phyloP scores from a whole-genome alignment of 2,113 vertebrate species.

The Megalops atlanticus region DNA sequence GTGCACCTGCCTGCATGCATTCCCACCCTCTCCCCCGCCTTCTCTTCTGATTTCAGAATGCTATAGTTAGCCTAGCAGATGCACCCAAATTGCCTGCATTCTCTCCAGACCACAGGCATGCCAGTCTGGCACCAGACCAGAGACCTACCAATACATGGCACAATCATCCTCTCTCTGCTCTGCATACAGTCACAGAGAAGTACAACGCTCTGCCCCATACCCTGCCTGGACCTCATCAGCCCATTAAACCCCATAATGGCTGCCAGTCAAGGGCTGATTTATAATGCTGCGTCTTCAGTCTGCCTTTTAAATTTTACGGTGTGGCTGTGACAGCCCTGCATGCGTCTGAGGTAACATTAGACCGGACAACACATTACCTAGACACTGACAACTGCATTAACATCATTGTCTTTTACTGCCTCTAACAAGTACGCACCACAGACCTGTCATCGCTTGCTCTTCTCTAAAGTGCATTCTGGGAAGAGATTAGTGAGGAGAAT shows the following conservation, averaged over 20 bases:
- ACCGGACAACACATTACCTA: background rate
- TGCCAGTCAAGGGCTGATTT: constrained; percentile 28
- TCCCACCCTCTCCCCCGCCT: background rate
- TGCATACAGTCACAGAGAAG: constrained; percentile 20
- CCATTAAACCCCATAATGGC: constrained; percentile 2
- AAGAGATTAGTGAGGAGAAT: background rate
- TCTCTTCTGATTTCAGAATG: constrained; percentile 7
- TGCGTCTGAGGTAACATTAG: constrained; percentile 30
- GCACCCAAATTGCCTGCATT: constrained; percentile 48
- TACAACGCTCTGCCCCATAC: background rate
- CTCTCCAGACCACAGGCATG: constrained; percentile 47
- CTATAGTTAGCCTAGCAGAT: constrained; percentile 62
- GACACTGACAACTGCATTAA: constrained; percentile 15
- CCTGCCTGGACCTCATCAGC: background rate
- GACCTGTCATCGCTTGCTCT: background rate
- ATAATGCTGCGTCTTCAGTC: background rate
- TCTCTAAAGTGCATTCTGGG: background rate
- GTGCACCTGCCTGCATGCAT: constrained; percentile 17
- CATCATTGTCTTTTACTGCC: constrained; percentile 9
- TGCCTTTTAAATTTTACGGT: constrained; percentile 32
- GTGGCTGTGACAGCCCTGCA: constrained; percentile 5
- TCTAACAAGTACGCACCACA: constrained; percentile 12
- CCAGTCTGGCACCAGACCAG: constrained; percentile 49
- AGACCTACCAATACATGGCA: constrained; percentile 9
- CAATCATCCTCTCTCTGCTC: constrained; percentile 39